Conservation (phyloP, 2,797 vertebrate genomes). For the Huso huso region DNA sequence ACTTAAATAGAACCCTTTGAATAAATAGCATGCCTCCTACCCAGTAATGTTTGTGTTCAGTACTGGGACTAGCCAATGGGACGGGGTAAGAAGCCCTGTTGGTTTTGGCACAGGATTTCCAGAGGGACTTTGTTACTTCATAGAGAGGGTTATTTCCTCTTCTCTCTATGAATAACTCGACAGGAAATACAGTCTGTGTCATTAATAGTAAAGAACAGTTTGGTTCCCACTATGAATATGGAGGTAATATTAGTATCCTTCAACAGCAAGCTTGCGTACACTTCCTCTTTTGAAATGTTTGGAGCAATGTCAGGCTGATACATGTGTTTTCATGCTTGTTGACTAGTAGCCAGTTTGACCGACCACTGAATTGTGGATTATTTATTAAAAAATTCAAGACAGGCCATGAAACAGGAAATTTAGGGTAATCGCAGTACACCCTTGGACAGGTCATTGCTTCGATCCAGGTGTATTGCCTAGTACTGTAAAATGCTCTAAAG, state of each 20-base stretch:
- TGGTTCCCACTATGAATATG: constrained; percentile 20
- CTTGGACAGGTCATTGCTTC: no score
- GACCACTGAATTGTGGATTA: no score
- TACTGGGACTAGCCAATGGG: constrained; percentile 17
- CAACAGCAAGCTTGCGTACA: constrained; percentile 12
- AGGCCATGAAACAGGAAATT: no score
- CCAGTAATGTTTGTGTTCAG: constrained; percentile 26
- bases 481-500: no score
- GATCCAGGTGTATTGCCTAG: no score
- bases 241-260: constrained; percentile 23
- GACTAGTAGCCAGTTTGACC: no score
- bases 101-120: constrained; percentile 27
- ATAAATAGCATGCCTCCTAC: constrained; percentile 33
- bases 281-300: neutral
- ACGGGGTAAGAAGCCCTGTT: constrained; percentile 21
- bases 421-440: no score
- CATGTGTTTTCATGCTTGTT: no score
- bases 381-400: no score
- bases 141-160: constrained; percentile 50
- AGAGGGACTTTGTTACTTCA: constrained; percentile 43
- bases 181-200: constrained; percentile 40
- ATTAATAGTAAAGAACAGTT: constrained; percentile 23
- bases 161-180: constrained; percentile 58
- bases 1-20: constrained; percentile 65
- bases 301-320: no score